phyloP scores from a whole-genome alignment of 2,113 vertebrate genomes.

The Bucco capensis region DNA sequence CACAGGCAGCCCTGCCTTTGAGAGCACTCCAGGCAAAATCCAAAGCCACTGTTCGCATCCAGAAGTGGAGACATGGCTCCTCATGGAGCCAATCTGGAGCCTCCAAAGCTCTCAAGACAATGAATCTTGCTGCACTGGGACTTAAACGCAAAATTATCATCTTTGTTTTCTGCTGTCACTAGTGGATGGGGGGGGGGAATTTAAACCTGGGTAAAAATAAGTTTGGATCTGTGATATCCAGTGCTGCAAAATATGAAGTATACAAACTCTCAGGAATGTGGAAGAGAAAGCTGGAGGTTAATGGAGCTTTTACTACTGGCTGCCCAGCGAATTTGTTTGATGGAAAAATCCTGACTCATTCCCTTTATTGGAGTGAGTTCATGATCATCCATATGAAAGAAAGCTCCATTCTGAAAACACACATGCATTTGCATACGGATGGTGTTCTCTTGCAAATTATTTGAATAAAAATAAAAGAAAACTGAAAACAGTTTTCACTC shows the following conservation, averaged over 20 bases:
- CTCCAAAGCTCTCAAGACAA: neutral
- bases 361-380: conserved; percentile 36
- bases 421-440: conserved; percentile 49
- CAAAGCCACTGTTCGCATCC: neutral
- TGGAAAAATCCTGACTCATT: conserved; percentile 35
- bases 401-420: conserved; percentile 48
- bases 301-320: conserved; percentile 32
- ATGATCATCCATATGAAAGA: conserved; percentile 48
- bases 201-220: neutral
- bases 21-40: neutral
- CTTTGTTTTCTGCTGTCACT: neutral
- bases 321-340: conserved; percentile 19
- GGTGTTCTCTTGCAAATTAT: conserved; percentile 53
- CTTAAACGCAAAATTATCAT: neutral
- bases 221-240: neutral
- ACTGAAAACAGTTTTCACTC: conserved; percentile 65
- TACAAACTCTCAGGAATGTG: neutral
- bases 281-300: conserved; percentile 32
- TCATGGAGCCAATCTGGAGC: neutral
- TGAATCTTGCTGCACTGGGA: neutral
- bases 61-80: neutral
- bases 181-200: fast-evolving
- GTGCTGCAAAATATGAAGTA: neutral
- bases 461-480: conserved; percentile 69
- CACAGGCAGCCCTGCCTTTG: neutral